Base-by-base conservation (phyloP, 2,888 invertebrate species). In the Callyntrura sp. region DNA sequence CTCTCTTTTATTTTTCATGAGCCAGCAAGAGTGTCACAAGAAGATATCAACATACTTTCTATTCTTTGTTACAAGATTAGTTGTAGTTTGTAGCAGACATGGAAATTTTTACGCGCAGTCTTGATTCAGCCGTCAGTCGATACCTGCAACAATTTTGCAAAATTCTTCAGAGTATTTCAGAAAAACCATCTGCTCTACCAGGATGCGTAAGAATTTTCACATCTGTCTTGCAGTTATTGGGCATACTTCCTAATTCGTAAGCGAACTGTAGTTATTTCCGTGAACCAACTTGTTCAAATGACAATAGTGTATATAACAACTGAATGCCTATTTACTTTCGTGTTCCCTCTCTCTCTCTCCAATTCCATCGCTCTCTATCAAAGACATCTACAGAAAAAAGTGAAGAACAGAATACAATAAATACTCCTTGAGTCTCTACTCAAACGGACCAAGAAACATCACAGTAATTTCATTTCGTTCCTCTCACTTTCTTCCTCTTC, bases 401-500 rank as follows among this genome's bases (percentile, higher is more conserved):
- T 68, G 28, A 68, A n/a, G 43, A 68, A 68, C 35, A n/a, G 28
- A 68, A 12, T 14, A 68, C 43, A 35, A 35, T n/a, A 14, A 68
- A 28, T 68, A n/a, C 28, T 68, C n/a, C 35, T 68, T 68, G n/a
- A 35, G n/a, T 35, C 14, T 68, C 9, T 35, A 68, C 25, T 65
- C 57, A 85, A 85, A 85, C 76, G 85, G 43, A 45, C 68, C 73
- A 60, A 60, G 23, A 82, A 45, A 85, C 73, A 55, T 85, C 73
- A 28, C 12, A 17, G 57, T 83, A 45, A 83, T 83, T 68, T 83
- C 65, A 83, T 83, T 14, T 45, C 76, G 35, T 48, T n/a, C 9
- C 17, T 76, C 51, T 76, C 76, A 48, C 20, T 76, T 11, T 48
- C 9, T 35, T n/a, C 20, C 70, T 35, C 20, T 76, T 0, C 20